phyloP scores from a whole-genome alignment of 2,797 vertebrate species.

The Acanthornis magna region DNA sequence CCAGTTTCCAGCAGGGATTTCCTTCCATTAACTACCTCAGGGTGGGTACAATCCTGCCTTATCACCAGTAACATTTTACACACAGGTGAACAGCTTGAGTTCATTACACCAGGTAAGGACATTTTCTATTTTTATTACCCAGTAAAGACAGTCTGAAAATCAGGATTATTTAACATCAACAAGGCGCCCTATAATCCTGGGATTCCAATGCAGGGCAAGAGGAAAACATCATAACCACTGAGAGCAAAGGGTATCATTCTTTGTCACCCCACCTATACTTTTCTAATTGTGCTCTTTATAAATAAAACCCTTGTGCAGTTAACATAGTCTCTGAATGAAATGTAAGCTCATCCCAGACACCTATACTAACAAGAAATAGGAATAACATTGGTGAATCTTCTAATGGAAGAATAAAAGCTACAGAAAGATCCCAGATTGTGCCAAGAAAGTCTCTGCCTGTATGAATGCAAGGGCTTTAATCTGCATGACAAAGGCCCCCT shows the following conservation, averaged over 20 bases:
- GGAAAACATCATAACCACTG: background rate
- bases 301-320: background rate
- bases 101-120: background rate
- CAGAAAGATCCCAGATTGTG: background rate
- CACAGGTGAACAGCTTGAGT: background rate
- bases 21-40: background rate
- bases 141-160: background rate
- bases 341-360: background rate
- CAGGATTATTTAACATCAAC: background rate
- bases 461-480: background rate
- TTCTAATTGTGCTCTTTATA: background rate
- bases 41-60: background rate
- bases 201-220: background rate
- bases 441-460: background rate
- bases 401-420: background rate
- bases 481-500: slow-evolving; percentile 27
- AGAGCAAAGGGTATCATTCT: background rate
- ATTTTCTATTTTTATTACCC: background rate
- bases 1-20: background rate
- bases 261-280: background rate
- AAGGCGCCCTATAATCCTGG: background rate
- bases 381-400: background rate
- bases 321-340: background rate
- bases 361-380: background rate
- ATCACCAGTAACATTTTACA: background rate